Evolutionary conservation across 2,888 invertebrate species (phyloP).

Genomic region (Drosophila hamatofila): DNA sequence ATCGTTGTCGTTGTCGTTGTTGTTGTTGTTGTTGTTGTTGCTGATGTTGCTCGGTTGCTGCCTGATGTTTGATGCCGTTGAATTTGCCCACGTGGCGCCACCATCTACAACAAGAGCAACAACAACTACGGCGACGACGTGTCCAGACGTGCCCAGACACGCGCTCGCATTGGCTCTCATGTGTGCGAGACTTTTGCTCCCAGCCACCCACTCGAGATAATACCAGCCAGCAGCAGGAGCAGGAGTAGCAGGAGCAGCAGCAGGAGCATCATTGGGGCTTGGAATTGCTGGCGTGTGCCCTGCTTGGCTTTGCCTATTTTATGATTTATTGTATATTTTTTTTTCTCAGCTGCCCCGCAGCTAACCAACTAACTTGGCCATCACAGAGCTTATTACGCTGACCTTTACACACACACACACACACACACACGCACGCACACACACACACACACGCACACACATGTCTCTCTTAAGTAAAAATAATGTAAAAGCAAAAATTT

Average conservation of each 20-base stretch:
- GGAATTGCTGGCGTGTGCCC: slow-evolving; percentile 35
- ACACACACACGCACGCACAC: slow-evolving; percentile 11
- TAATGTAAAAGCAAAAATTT: slow-evolving; percentile 38
- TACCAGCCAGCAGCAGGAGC: neutral
- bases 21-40: neutral
- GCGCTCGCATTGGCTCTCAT: slow-evolving; percentile 46
- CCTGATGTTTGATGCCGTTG: slow-evolving; percentile 15
- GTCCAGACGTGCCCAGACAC: slow-evolving; percentile 71
- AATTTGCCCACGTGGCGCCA: slow-evolving; percentile 70
- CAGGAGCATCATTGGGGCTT: neutral
- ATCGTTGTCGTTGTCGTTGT: slow-evolving; percentile 22
- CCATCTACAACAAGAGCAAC: slow-evolving; percentile 22
- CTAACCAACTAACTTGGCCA: slow-evolving; percentile 49
- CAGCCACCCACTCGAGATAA: slow-evolving; percentile 4
- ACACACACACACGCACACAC: neutral
- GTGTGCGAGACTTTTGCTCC: slow-evolving; percentile 18
- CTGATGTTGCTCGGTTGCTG: slow-evolving; percentile 9
- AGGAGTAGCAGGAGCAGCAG: neutral
- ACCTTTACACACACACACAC: slow-evolving; percentile 57
- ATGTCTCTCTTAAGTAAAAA: slow-evolving; percentile 18
- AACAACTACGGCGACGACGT: slow-evolving; percentile 59
- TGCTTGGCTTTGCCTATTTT: slow-evolving; percentile 71
- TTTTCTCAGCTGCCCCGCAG: slow-evolving; percentile 44
- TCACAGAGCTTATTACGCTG: slow-evolving; percentile 66
- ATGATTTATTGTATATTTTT: slow-evolving; percentile 77